Percentiles rank a stretch among this genome's conserved stretches.
Conservation (phyloP, 2,888 invertebrate species). For the Chymomyza amoena region DNA sequence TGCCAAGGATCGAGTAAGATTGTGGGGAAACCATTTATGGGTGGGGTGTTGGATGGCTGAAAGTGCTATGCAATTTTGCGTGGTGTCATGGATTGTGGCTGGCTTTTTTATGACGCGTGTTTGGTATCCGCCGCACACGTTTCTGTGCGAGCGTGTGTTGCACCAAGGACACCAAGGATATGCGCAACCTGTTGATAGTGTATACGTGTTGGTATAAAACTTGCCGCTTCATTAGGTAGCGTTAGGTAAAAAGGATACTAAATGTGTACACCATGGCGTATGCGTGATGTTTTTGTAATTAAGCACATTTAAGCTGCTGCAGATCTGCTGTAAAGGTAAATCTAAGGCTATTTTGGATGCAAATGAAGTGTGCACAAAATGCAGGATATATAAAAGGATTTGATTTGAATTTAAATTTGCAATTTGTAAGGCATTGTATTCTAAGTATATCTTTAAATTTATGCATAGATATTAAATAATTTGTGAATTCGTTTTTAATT, state of each 20-base stretch:
- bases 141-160: neutral
- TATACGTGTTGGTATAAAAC: slow-evolving; percentile 16
- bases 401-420: neutral
- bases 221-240: slow-evolving; percentile 41
- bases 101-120: neutral
- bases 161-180: neutral
- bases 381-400: neutral
- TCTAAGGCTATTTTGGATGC: slow-evolving; percentile 32
- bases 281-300: slow-evolving; percentile 51
- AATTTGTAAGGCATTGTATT: slow-evolving; percentile 25
- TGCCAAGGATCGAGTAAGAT: neutral
- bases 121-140: neutral
- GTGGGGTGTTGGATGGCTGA: neutral
- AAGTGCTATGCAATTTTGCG: neutral
- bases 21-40: neutral
- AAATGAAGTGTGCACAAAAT: slow-evolving; percentile 31
- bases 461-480: neutral
- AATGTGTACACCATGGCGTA: slow-evolving; percentile 19
- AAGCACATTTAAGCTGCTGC: slow-evolving; percentile 52
- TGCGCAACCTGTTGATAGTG: neutral
- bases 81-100: neutral
- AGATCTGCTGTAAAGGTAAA: slow-evolving; percentile 5
- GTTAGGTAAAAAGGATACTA: slow-evolving; percentile 2
- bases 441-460: neutral
- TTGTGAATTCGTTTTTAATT: neutral